Percentiles rank a stretch among this genome's conserved stretches.
phyloP scores from a whole-genome alignment of 2,888 invertebrate genomes.

The Xanthostigma xanthostigma region DNA sequence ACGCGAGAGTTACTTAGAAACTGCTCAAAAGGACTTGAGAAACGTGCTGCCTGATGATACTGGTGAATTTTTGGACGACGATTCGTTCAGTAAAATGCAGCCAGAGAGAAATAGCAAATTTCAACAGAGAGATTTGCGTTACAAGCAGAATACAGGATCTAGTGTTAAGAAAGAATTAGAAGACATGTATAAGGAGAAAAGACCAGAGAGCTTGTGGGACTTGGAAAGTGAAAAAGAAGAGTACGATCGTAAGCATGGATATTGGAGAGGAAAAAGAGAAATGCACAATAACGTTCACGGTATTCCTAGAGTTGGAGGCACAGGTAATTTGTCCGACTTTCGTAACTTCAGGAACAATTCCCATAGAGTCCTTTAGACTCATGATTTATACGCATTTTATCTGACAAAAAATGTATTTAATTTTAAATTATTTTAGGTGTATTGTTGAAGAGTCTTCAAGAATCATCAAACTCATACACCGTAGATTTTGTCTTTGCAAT shows the following conservation, averaged over 20 bases:
- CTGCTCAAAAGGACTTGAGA: conserved; percentile 18
- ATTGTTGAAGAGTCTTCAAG: conserved; percentile 18
- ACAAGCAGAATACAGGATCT: conserved; percentile 22
- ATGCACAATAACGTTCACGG: conserved; percentile 13
- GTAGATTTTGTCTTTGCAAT: conserved; percentile 56
- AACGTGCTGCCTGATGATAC: background rate
- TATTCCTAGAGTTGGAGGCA: conserved; percentile 24
- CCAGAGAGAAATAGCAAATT: conserved; percentile 22
- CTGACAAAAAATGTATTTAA: background rate
- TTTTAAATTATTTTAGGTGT: conserved; percentile 16
- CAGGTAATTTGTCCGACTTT: conserved; percentile 20
- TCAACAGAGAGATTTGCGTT: conserved; percentile 25
- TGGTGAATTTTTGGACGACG: background rate
- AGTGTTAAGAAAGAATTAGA: conserved; percentile 23
- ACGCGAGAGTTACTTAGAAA: conserved; percentile 27
- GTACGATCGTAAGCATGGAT: conserved; percentile 27
- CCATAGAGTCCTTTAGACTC: background rate
- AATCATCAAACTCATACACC: conserved; percentile 24
- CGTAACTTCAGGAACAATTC: background rate
- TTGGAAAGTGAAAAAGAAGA: conserved; percentile 39
- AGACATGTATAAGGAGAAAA: conserved; percentile 16
- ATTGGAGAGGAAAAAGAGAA: conserved; percentile 22
- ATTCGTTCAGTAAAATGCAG: too few relatives aligned
- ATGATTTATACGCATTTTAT: background rate
- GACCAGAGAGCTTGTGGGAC: conserved; percentile 32